Evolutionary conservation across 2,113 vertebrate genomes (phyloP), one percentile per base, ranked within the genome.

Genomic region (Percina caprodes): DNA sequence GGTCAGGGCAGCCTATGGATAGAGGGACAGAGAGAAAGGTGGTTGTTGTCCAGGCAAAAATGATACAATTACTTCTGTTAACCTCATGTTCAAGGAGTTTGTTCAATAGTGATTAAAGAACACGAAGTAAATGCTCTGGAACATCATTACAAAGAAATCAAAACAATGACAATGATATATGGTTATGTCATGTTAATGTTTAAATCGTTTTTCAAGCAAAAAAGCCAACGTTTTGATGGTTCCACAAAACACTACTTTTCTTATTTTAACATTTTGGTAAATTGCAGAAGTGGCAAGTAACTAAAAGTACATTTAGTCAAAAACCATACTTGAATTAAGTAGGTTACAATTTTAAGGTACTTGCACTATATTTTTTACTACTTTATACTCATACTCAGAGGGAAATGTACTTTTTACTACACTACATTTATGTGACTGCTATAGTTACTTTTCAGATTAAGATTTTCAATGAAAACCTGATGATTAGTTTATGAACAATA

Each of bases 51-150:
- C 83, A n/a, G 56, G 58, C 21, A 16, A 79, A 82, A 66, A 62
- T 86, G 66, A 86, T 88, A 78, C 70, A 80, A 87, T 60, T 69
- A 46, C 18, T 68, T 15, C 13, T 81, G 67, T 86, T 89, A 79
- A 80, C 52, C 69, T 74, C 16, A 15, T 26, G 54, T 55, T 49
- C 54, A n/a, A 13, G 61, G 2, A 39, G 52, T 58, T 51, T 39
- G 39, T 10, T 39, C 5, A 65, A 11, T 23, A 21, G 23, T 46
- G 60, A 3, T 61, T 70, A 72, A 56, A 56, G 51, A 84, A 26
- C 23, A 23, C 35, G 65, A 42, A 52, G 16, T n/a, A 13, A 46
- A 58, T 24, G 58, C 23, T 23, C 24, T 4, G 4, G 3, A 49
- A 26, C 30, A 12, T 14, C 2, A 33, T 35, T 11, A 16, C 7